Base-by-base conservation (phyloP, 2,888 invertebrate species). In the Macrosoma leucophasiata region DNA sequence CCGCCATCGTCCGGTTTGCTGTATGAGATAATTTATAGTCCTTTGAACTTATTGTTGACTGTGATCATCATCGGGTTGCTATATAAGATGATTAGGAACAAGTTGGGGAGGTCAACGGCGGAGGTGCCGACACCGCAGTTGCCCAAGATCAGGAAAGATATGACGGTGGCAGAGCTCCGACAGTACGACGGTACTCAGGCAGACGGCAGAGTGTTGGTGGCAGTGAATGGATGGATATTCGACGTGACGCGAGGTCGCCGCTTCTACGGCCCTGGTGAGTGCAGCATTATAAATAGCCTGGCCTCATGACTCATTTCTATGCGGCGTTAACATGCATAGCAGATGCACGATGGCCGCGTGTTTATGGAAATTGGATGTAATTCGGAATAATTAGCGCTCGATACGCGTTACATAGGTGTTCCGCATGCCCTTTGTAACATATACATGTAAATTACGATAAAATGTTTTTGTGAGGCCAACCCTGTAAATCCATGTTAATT, bases 201-300 rank as follows among this genome's bases (percentile, higher is more conserved):
- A 15, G 96, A 97, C 61, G 96, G 95, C 13, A 85, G 97, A 48
- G 91, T 98, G 41, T 85, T 97, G 46, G 89, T 98, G 23, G 97
- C 95, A 5, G 94, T 98, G 31, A 97, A 97, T 73, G 96, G 97
- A 13, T 95, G 90, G 84, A 93, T 98, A 30, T 98, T 95, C 79
- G 98, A 98, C 82, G 96, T 92, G 48, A 97, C 97, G 22, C 90
- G 89, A 64, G 96, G 96, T 39, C 93, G 91, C 62, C 87, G 90
- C 45, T 96, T 96, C 74, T 98, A 98, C 77, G 97, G 97, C 12
- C 96, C 97, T 77, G 96, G 97, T 96, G 85, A 71, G 72, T 74
- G 58, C 60, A 67, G 57, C 26, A 39, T 69, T 79, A 81, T 70
- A 66, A 71, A 76, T 78, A 78, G 74, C 62, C 42, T 54, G 58